Percentiles rank a stretch among this genome's conserved stretches.
Conservation (phyloP, 2,113 vertebrate genomes). For the Tauraco erythrolophus region DNA sequence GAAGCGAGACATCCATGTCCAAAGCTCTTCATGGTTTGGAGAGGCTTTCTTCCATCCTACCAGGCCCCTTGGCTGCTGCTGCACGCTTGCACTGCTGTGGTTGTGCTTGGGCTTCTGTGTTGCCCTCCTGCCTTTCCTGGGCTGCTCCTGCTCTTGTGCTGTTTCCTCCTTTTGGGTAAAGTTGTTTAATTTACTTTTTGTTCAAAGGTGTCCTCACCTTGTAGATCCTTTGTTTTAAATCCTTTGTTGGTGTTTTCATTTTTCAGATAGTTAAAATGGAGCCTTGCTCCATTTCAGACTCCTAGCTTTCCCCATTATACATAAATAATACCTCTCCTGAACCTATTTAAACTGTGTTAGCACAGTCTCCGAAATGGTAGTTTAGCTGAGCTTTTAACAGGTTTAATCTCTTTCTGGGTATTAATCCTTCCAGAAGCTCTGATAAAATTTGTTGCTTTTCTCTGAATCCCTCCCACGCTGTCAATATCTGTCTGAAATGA, state of each 20-base stretch:
- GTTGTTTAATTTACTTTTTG: background rate
- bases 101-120: background rate
- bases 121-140: background rate
- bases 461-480: slow-evolving; percentile 51
- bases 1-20: background rate
- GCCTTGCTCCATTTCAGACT: slow-evolving; percentile 36
- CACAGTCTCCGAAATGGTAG: background rate
- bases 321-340: background rate
- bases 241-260: background rate
- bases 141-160: background rate
- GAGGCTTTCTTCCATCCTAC: background rate
- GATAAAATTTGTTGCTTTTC: slow-evolving; percentile 54
- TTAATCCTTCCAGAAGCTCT: slow-evolving; percentile 51
- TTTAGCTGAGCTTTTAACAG: slow-evolving; percentile 42
- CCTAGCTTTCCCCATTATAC: background rate
- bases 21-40: background rate
- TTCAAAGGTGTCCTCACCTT: background rate
- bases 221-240: background rate
- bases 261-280: slow-evolving; percentile 15
- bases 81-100: background rate
- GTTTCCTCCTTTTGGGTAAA: background rate
- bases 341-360: background rate
- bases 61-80: background rate
- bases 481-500: slow-evolving; percentile 50
- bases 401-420: slow-evolving; percentile 49